Percentiles rank a stretch among this genome's conserved stretches.
phyloP scores from a whole-genome alignment of 1,140 invertebrate species.

The Lineus longissimus region DNA sequence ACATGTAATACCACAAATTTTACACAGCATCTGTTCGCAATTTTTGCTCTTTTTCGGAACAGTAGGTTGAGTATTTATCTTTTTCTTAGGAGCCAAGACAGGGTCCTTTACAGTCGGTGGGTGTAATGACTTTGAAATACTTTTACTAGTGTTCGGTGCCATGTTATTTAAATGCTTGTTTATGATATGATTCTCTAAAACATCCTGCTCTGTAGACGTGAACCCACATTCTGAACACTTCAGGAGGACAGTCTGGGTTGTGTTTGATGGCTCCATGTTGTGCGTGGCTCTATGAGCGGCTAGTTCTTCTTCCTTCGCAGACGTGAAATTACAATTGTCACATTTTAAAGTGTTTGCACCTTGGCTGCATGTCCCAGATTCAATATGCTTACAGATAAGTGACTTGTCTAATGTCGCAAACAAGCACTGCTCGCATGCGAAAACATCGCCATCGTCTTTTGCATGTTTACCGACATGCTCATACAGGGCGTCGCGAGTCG shows the following conservation, averaged over 20 bases:
- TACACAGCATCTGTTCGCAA: no score
- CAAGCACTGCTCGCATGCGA: background rate
- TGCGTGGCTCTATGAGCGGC: slow-evolving; percentile 2
- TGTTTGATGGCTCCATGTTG: background rate
- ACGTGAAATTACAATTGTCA: background rate
- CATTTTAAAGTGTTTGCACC: background rate
- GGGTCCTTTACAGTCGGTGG: no score
- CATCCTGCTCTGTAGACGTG: slow-evolving; percentile 30
- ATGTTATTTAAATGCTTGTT: background rate
- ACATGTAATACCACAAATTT: background rate
- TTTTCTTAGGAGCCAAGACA: no score
- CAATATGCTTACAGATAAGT: background rate
- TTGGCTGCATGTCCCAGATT: background rate
- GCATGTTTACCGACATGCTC: slow-evolving; percentile 18
- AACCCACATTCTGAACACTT: slow-evolving; percentile 51
- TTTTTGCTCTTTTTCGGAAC: no score
- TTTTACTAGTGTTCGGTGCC: no score
- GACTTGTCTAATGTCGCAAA: background rate
- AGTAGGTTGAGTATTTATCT: no score
- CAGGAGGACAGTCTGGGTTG: slow-evolving; percentile 19
- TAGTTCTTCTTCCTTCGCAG: background rate
- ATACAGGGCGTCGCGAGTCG: slow-evolving; percentile 20
- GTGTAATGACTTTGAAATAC: no score
- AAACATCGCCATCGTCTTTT: background rate
- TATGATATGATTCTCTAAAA: slow-evolving; percentile 38